Base-by-base conservation (phyloP, 2,888 invertebrate species). In the Heliconius erato region DNA sequence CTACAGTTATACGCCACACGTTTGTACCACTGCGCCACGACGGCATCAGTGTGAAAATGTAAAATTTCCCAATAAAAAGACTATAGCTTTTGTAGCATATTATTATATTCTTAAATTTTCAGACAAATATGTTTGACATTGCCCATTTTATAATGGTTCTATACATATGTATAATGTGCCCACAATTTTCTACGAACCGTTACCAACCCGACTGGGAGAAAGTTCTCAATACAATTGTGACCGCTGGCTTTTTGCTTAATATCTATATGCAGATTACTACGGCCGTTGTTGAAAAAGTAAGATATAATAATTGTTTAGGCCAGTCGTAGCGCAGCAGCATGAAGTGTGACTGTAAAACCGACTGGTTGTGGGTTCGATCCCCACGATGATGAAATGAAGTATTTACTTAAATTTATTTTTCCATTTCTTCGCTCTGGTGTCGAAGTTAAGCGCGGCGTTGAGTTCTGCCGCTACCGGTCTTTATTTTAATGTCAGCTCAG, bases 261-360 rank as follows among this genome's bases (percentile, higher is more conserved):
- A 91, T 96, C 72, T 95, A 95, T 84, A 86, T 95, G 81, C 95
- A 96, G 84, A 91, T 96, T 12, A 96, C 95, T 23, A 96, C 96
- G 3, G 95, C 96, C 84, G 93, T 95, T 81, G 88, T 92, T 83
- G 89, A 91, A n/a, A 95, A 95, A 90, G 95, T 95, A 84, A 74
- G 44, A 63, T 69, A 44, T 78, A 35, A 11, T 40, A 40, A 40
- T 40, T 40, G 11, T 40, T 40, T 40, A 35, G 5, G 35, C 28
- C 28, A 28, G 28, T 28, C 28, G 28, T 28, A 2, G 28, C 28
- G 28, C 28, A 28, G 28, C 28, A 2, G 28, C 28, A 28, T 2
- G 28, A 28, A 28, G 28, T 28, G 28, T 28, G 28, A 28, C 2
- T 28, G 28, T 28, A 28, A 28, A 28, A 28, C 28, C 28, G 28